Percentiles rank a stretch among this genome's conserved stretches.
These are phyloP conservation scores for Ericerus pela DNA, from an alignment of 1,140 invertebrate species.

Conservation along the genomic window DNA sequence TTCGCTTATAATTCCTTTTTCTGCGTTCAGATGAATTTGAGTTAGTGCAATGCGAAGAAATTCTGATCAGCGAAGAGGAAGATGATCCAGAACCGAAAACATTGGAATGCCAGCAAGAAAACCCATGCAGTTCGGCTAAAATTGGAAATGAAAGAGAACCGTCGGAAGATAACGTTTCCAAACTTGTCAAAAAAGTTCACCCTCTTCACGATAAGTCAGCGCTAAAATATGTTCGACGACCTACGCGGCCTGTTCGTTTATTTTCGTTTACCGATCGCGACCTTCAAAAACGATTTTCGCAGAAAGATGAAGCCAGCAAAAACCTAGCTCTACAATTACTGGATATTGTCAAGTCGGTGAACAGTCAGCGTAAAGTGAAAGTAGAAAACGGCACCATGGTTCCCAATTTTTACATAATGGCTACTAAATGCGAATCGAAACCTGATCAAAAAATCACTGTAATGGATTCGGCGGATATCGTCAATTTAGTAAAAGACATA, in stretches of 20 bases:
- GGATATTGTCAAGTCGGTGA: background rate
- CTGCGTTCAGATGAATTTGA: no score
- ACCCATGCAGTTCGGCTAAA: no score
- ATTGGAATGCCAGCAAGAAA: no score
- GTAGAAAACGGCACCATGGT: background rate
- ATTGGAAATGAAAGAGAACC: no score
- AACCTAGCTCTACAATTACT: background rate
- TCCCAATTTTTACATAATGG: background rate
- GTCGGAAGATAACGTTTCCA: no score
- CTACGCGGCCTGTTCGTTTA: background rate
- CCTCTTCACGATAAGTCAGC: no score
- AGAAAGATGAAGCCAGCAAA: no score
- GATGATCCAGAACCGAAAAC: no score
- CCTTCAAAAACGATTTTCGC: background rate
- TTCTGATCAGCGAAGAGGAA: no score
- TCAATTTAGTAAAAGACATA: background rate
- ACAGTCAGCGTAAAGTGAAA: background rate
- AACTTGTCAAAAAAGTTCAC: no score
- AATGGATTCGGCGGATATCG: background rate
- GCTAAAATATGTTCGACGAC: background rate
- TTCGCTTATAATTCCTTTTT: no score
- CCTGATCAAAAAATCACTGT: background rate
- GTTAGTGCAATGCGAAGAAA: no score
- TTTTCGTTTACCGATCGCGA: slow-evolving; percentile 7
- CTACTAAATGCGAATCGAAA: background rate